Evolutionary conservation across 2,797 vertebrate genomes (phyloP).

Genomic region (Tapera naevia): DNA sequence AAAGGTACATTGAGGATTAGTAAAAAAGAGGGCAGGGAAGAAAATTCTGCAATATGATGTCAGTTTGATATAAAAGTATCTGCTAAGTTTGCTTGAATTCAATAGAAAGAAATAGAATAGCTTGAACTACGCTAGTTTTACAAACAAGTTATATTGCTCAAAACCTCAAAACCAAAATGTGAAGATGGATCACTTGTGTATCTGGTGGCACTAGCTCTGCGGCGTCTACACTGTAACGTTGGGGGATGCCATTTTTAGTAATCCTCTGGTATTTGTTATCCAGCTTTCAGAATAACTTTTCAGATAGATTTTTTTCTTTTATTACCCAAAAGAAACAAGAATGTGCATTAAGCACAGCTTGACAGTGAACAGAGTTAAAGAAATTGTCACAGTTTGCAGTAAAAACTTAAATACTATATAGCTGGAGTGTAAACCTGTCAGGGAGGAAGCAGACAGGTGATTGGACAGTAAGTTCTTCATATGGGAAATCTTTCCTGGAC

Average conservation of each 20-base stretch:
- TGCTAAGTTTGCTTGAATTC: constrained; percentile 3
- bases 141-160: constrained; percentile 20
- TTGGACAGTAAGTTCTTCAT: neutral
- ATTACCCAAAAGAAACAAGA: neutral
- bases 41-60: neutral
- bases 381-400: neutral
- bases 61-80: neutral
- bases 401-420: neutral
- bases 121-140: neutral
- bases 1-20: neutral
- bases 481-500: neutral
- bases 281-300: neutral
- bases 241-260: neutral
- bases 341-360: neutral
- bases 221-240: neutral
- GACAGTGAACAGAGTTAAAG: neutral
- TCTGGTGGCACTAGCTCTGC: neutral
- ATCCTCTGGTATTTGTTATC: neutral
- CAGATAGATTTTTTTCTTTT: neutral
- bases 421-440: neutral
- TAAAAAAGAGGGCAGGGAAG: neutral
- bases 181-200: neutral
- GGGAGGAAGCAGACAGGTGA: neutral
- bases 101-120: neutral
- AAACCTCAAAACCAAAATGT: neutral